A percentile compares a stretch with the other conserved stretches of the same genome.
These are phyloP conservation scores for Rhyacophila evoluta DNA, from an alignment of 2,888 invertebrate species.

Conservation along the genomic window DNA sequence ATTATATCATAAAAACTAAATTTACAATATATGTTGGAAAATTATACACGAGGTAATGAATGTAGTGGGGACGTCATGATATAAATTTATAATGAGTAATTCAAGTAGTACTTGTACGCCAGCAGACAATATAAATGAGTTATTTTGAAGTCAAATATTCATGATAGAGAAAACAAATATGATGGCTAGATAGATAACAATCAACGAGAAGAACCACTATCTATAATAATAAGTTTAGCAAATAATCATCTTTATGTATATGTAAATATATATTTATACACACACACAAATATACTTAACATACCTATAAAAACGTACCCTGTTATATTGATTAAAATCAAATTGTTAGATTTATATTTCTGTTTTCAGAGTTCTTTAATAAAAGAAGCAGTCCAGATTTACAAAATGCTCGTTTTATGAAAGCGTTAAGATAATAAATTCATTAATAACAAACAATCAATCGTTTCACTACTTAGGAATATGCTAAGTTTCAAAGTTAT, in stretches of 20 bases:
- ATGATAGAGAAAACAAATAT: neutral
- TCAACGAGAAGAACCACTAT: constrained; percentile 25
- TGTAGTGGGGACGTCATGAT: neutral
- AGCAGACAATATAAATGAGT: neutral
- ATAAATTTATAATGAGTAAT: neutral
- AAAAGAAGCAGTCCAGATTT: neutral
- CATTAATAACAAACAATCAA: neutral
- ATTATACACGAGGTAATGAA: neutral
- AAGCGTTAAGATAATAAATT: neutral
- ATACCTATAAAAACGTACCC: constrained; percentile 52
- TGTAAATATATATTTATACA: constrained; percentile 47
- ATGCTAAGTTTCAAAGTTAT: neutral
- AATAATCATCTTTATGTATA: constrained; percentile 30
- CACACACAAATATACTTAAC: constrained; percentile 41
- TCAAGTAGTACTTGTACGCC: neutral
- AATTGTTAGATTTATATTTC: constrained; percentile 35
- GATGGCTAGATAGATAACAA: constrained; percentile 10
- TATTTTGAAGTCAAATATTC: neutral
- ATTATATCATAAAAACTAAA: too few relatives aligned
- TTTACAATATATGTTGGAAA: neutral
- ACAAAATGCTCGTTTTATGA: constrained; percentile 14
- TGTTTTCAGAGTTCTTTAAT: constrained; percentile 17
- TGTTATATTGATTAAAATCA: constrained; percentile 55
- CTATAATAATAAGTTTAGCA: constrained; percentile 23
- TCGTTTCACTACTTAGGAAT: neutral